These are phyloP conservation scores for Trissolcus basalis DNA, from an alignment of 1,140 invertebrate genomes.

Conservation along the genomic window DNA sequence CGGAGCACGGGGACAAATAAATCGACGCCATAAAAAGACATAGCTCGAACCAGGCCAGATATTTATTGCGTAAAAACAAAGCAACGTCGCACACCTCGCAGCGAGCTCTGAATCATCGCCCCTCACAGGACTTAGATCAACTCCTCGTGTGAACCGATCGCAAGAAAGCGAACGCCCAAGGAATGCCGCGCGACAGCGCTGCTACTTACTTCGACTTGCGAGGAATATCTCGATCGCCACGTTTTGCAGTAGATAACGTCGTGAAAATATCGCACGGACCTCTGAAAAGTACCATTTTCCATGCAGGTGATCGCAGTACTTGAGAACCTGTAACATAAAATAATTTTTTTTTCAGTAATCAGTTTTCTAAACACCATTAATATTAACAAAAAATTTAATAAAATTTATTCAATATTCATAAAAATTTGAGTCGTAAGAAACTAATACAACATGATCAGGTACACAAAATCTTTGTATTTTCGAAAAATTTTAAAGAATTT, in stretches of 20 bases:
- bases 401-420: too few species aligned
- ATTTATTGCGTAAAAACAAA: slow-evolving; percentile 72
- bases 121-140: slow-evolving; percentile 59
- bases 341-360: neutral
- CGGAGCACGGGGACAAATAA: slow-evolving; percentile 68
- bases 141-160: slow-evolving; percentile 58
- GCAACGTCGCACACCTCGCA: slow-evolving; percentile 65
- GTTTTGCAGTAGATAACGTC: slow-evolving; percentile 97
- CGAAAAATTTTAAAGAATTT: too few species aligned
- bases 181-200: slow-evolving; percentile 16
- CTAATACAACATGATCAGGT: too few species aligned
- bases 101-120: slow-evolving; percentile 66
- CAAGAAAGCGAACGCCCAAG: slow-evolving; percentile 66
- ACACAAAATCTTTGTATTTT: too few species aligned
- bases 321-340: slow-evolving; percentile 87
- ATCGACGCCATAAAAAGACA: slow-evolving; percentile 66
- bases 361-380: too few species aligned
- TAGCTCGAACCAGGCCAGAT: slow-evolving; percentile 66
- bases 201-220: slow-evolving; percentile 95
- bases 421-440: too few species aligned
- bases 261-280: slow-evolving; percentile 97
- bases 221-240: slow-evolving; percentile 99
- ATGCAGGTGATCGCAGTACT: slow-evolving; percentile 98
- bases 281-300: slow-evolving; percentile 99
- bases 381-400: too few species aligned